Base-by-base conservation (phyloP, 2,888 invertebrate species). In the Notodonta ziczac region DNA sequence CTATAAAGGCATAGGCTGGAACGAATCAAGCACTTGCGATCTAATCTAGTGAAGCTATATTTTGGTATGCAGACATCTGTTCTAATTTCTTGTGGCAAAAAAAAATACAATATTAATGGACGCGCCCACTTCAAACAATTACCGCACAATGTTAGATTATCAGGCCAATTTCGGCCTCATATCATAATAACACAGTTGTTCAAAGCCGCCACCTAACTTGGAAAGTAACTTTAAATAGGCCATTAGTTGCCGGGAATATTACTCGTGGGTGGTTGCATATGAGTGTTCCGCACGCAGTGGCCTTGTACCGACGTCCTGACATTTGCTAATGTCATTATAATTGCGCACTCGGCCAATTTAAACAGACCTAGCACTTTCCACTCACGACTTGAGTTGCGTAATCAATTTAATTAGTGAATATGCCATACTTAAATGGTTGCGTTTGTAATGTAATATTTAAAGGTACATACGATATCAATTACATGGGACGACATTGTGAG, bases 271-370 rank as follows among this genome's bases (percentile, higher is more conserved):
- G 75, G 74, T 66, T 72, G 67, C 64, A 62, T 69, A 72, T 60
- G 69, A 39, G 69, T 73, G 76, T 73, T 74, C 72, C 71, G 72
- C 74, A 74, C 73, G 75, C 73, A 72, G 68, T 76, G 73, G 70
- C 83, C 82, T 84, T 80, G 80, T 67, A 65, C 58, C 70, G 75
- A 70, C 77, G 83, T 80, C 74, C 74, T 85, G 82, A 82, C 84
- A 86, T 87, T 84, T 82, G 76, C 84, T 87, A 86, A 88, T 86
- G 83, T 80, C 78, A 78, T 81, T 84, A 82, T 87, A 87, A 88
- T 87, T 83, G 82, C 74, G 60, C 64, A 66, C 64, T 56, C 59
- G 60, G 63, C 74, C 79, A 77, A 59, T 69, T 59, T 70, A 56
- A 59, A 8, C 32, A 53, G 77, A 69, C 67, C 75, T 69, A 60